Base-by-base conservation (phyloP, 2,797 vertebrate species). In the Coregonus suidteri region DNA sequence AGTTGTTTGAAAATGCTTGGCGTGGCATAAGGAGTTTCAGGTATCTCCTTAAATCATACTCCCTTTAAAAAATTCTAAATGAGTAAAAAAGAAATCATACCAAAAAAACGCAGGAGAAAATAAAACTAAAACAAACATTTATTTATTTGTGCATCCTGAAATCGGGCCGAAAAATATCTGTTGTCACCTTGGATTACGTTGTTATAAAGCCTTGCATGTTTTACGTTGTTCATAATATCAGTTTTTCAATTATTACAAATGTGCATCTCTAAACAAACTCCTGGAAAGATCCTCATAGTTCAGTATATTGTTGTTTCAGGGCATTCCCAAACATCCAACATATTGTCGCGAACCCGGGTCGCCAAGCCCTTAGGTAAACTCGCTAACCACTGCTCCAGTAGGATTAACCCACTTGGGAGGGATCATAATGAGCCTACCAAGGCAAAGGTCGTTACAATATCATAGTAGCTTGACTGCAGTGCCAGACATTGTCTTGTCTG, bases 11-110 rank as follows among this genome's bases (percentile, higher is more conserved):
- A 90, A 89, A 91, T 81, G 86, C 78, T 82, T 82, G 66, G 14
- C 0, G 66, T 68, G 31, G 66, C 66, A 35, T 35, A 18, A 34
- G 14, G 41, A 52, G 14, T 47, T 35, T 15, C 18, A 59, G 47
- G 25, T 53, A 54, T 54, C 25, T 72, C 52, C 15, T 54, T 15
- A 15, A 72, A 30, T 72, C 35, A 30, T 72, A 72, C 11, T 84
- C 85, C 88, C 83, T 85, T 93, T 93, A 83, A 93, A 93, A 84
- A 13, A 47, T 3, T 47, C 0, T 91, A 93, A 93, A 82, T 82
- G 85, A 90, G 91, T 91, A 91, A 86, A 92, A 93, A 91, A 86
- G 90, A 93, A 92, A 83, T 47, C 76, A 86, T 88, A 88, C 66
- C 90, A 92, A 93, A 85, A 81, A 91, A 6, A 92, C 75, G 72